Evolutionary conservation across 2,797 vertebrate genomes (phyloP), one percentile per base, ranked within the genome.

Genomic region (Morelia viridis): DNA sequence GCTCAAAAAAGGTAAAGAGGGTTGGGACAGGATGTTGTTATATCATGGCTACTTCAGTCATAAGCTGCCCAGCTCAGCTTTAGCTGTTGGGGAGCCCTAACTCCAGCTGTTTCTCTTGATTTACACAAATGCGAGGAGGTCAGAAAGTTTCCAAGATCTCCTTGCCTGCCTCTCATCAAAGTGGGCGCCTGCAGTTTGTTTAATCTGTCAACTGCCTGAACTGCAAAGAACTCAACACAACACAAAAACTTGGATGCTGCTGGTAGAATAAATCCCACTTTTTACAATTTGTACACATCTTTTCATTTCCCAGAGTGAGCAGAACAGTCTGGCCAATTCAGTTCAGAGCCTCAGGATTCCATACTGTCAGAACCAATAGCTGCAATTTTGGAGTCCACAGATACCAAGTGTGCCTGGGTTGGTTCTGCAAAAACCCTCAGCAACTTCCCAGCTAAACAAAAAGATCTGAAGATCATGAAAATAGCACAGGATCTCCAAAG

Each of bases 61-160:
- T 83, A 13, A 86, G 2, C 0, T 0, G 57, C 85, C 19, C 8
- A 19, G 91, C 22, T 46, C 13, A 28, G 50, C n/a, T 35, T 71
- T 22, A 19, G 62, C 26, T 28, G 57, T 60, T 58, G 22, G 1
- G 4, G 12, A 19, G 31, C 26, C 46, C 13, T 31, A 9, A 7
- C 50, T 41, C 71, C 87, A 58, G 61, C 61, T 57, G 87, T 65
- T 92, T 31, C 50, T 41, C 89, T 91, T 85, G 56, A 95, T 91
- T 92, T 92, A 85, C 90, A 92, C 94, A 41, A 92, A 65, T 0
- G 0, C 46, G 76, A 41, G 28, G 17, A 6, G 41, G 12, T 11
- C 94, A 93, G 90, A 28, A 22, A 0, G 88, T 93, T 86, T 0
- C 93, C 86, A 60, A 91, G 92, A 89, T 91, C 62, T 56, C 65